These are phyloP conservation scores for Poeciliopsis turrubarensis DNA, from an alignment of 2,113 vertebrate genomes.

Conservation along the genomic window DNA sequence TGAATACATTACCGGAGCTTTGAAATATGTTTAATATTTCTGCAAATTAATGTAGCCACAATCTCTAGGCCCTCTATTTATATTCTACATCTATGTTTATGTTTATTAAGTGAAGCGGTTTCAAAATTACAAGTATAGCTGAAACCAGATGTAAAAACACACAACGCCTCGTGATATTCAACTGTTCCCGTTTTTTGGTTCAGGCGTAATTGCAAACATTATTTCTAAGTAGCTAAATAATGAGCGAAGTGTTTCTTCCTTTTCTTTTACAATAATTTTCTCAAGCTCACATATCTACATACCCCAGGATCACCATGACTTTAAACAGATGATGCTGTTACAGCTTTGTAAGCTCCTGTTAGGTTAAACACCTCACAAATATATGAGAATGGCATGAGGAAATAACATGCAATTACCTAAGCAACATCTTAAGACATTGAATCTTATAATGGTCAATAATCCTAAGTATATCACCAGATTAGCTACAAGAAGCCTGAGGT, in stretches of 20 bases:
- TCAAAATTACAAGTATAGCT: background rate
- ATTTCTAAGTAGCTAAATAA: too few species aligned
- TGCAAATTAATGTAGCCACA: constrained; percentile 11
- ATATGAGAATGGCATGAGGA: too few species aligned
- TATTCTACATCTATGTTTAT: background rate
- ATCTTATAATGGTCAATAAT: too few species aligned
- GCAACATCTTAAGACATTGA: too few species aligned
- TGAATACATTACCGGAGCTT: constrained; percentile 64
- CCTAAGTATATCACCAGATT: too few species aligned
- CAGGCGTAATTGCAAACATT: background rate
- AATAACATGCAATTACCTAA: too few species aligned
- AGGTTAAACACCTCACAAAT: background rate
- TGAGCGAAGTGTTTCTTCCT: too few species aligned
- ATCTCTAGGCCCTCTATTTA: background rate
- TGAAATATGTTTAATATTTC: constrained; percentile 31
- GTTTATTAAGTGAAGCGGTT: background rate
- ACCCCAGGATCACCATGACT: background rate
- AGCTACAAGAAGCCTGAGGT: too few species aligned
- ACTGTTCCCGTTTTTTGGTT: background rate
- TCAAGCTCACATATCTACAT: background rate
- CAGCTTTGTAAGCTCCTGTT: background rate
- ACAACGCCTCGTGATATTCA: background rate
- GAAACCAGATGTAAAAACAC: background rate
- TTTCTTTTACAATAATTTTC: background rate
- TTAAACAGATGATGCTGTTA: background rate